Conservation (phyloP, 2,113 vertebrate genomes). For the Cebus imitator region DNA sequence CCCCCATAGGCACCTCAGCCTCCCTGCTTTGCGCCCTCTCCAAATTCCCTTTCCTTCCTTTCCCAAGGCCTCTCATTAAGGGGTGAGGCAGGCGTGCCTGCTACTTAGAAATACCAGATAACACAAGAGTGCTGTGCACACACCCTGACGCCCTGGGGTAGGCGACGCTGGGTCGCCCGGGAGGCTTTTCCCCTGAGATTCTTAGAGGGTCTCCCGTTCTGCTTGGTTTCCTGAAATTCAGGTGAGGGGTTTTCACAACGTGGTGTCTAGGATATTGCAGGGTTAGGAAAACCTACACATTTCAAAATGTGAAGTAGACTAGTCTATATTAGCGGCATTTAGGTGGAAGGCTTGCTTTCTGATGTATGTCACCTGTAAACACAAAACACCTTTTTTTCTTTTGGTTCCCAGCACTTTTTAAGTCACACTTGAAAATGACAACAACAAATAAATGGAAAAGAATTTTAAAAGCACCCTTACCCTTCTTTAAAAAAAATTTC, state of each 20-base stretch:
- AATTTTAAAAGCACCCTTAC: background rate
- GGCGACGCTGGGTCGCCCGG: accelerated
- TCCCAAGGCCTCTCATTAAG: background rate
- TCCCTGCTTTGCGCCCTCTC: background rate
- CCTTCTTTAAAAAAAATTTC: accelerated
- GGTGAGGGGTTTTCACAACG: accelerated
- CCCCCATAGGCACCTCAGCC: background rate
- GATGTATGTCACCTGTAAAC: background rate
- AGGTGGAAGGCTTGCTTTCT: background rate
- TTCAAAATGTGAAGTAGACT: accelerated
- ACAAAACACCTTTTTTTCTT: background rate
- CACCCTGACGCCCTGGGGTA: background rate
- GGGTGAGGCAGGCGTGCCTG: background rate
- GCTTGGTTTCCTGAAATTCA: background rate
- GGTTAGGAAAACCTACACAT: accelerated
- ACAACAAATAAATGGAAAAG: background rate
- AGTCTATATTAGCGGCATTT: accelerated
- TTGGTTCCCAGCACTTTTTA: background rate
- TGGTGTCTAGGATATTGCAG: accelerated
- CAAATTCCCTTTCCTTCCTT: background rate
- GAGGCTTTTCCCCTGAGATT: background rate
- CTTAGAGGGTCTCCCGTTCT: background rate
- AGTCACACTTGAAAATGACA: background rate
- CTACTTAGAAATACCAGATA: background rate
- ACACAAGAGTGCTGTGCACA: background rate